Evolutionary conservation across 2,888 invertebrate genomes (phyloP).

Genomic region (Drosophila birchii): DNA sequence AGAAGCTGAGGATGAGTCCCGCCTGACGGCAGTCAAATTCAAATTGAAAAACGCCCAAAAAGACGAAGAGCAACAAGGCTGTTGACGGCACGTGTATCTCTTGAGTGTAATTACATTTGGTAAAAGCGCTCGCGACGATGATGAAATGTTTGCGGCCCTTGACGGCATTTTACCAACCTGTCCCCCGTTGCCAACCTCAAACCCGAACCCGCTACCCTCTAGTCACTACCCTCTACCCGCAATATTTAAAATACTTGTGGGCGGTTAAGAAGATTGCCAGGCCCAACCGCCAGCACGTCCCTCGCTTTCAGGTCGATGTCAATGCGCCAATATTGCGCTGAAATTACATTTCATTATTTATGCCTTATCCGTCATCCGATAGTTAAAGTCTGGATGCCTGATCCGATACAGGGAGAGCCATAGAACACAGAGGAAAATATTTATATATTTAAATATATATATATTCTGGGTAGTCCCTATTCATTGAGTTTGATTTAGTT

Average conservation of each 20-base stretch:
- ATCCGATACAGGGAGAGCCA: constrained; percentile 1
- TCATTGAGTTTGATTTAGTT: too few species aligned
- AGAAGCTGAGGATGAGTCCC: constrained; percentile 39
- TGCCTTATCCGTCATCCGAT: constrained; percentile 48
- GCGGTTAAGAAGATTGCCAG: constrained; percentile 40
- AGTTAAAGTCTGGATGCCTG: constrained; percentile 19
- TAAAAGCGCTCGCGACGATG: constrained; percentile 59
- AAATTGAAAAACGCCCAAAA: constrained; percentile 59
- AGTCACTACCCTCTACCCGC: not conserved
- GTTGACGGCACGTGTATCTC: constrained; percentile 76
- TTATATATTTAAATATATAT: not conserved
- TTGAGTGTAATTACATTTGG: constrained; percentile 76
- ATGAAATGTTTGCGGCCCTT: constrained; percentile 47
- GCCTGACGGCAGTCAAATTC: constrained; percentile 57
- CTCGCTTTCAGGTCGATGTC: constrained; percentile 40
- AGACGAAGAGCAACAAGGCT: constrained; percentile 33
- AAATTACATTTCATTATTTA: constrained; percentile 72
- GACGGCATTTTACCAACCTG: constrained; percentile 42
- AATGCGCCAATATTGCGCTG: constrained; percentile 62
- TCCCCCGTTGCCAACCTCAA: not conserved
- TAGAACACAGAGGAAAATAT: not conserved
- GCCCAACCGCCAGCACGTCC: not conserved
- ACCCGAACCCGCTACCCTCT: not conserved
- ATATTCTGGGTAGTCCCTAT: too few species aligned
- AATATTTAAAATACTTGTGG: constrained; percentile 38